Evolutionary conservation across 1,140 invertebrate species (phyloP), one percentile per base, ranked within the genome.

Genomic region (Drosophila pandora): DNA sequence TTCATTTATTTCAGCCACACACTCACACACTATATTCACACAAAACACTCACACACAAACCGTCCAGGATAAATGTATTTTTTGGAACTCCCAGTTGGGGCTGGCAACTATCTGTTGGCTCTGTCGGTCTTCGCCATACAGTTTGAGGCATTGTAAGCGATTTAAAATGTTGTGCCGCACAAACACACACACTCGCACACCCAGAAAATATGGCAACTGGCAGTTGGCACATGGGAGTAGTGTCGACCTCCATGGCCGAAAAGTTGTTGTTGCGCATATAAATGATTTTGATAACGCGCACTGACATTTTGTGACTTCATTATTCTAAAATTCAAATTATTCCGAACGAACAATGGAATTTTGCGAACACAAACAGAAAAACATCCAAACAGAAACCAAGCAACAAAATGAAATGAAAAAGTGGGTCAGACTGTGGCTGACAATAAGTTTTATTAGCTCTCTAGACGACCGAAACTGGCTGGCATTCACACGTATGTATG

Each of bases 251-350:
- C 59, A 56, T 56, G 70, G 41, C 59, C 58, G 41, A 25, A 63
- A 74, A 76, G 61, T 56, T 58, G 72, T 50, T 58, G 43, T 61
- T 53, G 55, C 54, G 75, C 73, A 77, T 70, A 63, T 69, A 76
- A 75, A 70, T 73, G 76, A 71, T 79, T 76, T 78, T 78, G 55
- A 73, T 71, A 78, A 78, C 68, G 61, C 67, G 45, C 54, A 67
- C 75, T 64, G 76, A 72, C 75, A 79, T 72, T 65, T 79, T 79
- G 77, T 74, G 70, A 67, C 70, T 79, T 71, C 41, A 80, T 75
- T 70, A 80, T 75, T 80, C 62, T 69, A 76, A 76, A 72, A 76
- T 80, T 81, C 61, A 76, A 80, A 81, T 81, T 80, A 81, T 72
- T 63, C 28, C 52, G 25, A 21, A 39, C 67, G 47, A 71, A 71